phyloP scores from a whole-genome alignment of 2,113 vertebrate species.

The Raja brachyura region DNA sequence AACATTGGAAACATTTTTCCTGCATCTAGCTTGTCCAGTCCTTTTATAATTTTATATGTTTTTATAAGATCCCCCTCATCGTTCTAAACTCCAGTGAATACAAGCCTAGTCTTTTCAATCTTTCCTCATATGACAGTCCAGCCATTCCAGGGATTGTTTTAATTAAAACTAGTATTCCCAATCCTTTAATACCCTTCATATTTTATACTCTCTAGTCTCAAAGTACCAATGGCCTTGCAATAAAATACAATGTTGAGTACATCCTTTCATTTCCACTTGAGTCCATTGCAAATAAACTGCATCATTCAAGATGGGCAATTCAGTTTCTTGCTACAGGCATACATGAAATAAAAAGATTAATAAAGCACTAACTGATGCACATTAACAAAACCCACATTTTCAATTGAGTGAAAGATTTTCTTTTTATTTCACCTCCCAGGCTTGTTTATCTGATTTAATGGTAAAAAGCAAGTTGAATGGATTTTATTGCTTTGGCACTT shows the following conservation, averaged over 20 bases:
- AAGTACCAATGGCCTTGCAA: neutral
- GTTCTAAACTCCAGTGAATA: too few species aligned
- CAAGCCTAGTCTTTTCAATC: too few species aligned
- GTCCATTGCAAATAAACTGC: neutral
- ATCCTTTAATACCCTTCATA: too few species aligned
- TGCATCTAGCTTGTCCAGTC: too few species aligned
- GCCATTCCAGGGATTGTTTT: neutral
- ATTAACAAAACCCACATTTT: neutral
- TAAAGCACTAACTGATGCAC: neutral
- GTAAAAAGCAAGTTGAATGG: neutral
- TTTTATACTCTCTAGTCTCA: neutral
- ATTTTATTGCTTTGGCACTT: neutral
- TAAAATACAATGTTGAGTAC: neutral
- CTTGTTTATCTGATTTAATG: neutral
- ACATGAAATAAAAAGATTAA: slow-evolving; percentile 17
- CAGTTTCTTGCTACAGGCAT: neutral
- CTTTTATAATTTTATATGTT: too few species aligned
- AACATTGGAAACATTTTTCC: too few species aligned
- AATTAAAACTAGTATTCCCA: neutral
- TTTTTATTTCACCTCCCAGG: neutral
- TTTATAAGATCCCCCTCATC: too few species aligned
- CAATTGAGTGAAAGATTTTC: neutral
- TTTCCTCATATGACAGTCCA: too few species aligned
- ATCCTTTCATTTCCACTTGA: slow-evolving; percentile 7
- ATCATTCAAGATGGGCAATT: neutral